phyloP scores from a whole-genome alignment of 2,113 vertebrate species.

The Leucoraja erinaceus region DNA sequence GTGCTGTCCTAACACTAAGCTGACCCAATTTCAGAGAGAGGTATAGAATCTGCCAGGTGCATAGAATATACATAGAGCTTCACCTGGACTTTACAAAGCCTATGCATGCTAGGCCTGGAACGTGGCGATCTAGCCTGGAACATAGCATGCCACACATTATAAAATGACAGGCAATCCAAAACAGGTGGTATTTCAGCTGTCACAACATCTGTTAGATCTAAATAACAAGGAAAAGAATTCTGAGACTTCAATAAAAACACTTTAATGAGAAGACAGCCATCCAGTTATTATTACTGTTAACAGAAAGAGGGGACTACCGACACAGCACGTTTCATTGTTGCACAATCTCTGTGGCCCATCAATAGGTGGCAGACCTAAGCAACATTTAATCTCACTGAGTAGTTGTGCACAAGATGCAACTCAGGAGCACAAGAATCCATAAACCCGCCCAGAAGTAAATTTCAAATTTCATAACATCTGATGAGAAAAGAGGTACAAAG shows the following conservation, averaged over 20 bases:
- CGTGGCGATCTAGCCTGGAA: neutral
- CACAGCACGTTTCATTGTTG: neutral
- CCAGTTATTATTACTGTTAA: neutral
- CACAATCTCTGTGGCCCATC: constrained; percentile 15
- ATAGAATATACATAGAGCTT: neutral
- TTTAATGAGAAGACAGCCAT: neutral
- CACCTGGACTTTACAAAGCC: neutral
- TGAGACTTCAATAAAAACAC: neutral
- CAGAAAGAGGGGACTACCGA: neutral
- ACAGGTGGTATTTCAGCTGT: neutral
- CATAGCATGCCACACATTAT: neutral
- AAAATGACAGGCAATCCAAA: neutral
- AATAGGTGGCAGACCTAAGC: constrained; percentile 30
- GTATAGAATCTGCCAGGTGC: neutral
- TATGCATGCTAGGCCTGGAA: neutral
- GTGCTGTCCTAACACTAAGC: too few species aligned
- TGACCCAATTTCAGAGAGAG: neutral
- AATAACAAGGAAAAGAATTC: neutral
- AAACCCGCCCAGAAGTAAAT: neutral
- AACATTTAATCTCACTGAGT: constrained; percentile 21
- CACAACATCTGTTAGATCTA: neutral
- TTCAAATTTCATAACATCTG: neutral
- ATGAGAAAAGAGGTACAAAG: neutral
- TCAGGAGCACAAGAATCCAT: neutral
- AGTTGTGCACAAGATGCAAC: neutral